Evolutionary conservation across 2,888 invertebrate genomes (phyloP), one percentile per base, ranked within the genome.

Genomic region (Eulithis prunata): DNA sequence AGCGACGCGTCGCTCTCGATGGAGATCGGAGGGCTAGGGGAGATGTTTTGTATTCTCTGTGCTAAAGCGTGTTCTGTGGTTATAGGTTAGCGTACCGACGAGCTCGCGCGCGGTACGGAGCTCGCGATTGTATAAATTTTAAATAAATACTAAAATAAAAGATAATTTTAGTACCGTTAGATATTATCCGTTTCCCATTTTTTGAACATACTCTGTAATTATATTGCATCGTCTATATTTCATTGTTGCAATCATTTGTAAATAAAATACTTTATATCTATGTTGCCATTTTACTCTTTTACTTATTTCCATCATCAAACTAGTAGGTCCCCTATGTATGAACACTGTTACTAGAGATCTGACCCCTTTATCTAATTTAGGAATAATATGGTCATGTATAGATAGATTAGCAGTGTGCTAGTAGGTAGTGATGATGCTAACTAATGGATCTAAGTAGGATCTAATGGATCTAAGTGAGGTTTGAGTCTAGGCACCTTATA

Each of bases 221-320:
- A 92, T 88, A 91, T 88, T 87, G 91, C 92, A 91, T 92, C 88
- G 89, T 91, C 92, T 92, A 88, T 93, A 93, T 82, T 90, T 90
- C 91, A 92, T 91, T 93, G 94, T 94, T 94, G 94, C 93, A 90
- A 93, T 92, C 93, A 94, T 93, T 94, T 94, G 94, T 94, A 94
- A 94, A 94, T 94, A 94, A 94, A 94, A 90, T 91, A 91, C 90
- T 92, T 91, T 91, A 91, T 91, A 91, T 90, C 89, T 85, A 84
- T 71, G 38, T 71, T 59, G 62, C 60, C 68, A 68, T 68, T 61
- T 64, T 68, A 68, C 54, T 64, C 68, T 68, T 68, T 68, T 68
- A 68, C 43, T 68, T 68, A 58, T 32, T 51, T 51, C 55, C 14
- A n/a, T 57, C 47, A 61, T 51, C 3, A 5, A 32, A 32, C n/a